phyloP scores from a whole-genome alignment of 1,140 invertebrate genomes.

The Caerostris darwini region DNA sequence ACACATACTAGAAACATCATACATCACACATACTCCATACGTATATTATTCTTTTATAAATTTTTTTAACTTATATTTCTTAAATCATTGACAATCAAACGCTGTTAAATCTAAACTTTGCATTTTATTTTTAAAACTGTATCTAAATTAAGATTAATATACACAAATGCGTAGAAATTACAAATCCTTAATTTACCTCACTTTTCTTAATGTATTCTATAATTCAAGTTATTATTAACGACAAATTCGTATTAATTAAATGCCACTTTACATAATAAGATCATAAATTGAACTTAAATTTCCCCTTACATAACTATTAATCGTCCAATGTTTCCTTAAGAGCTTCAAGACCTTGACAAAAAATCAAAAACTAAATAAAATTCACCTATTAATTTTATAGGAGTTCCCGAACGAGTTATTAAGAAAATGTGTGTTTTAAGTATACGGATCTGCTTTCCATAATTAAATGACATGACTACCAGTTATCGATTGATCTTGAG shows the following conservation, averaged over 20 bases:
- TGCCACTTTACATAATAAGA: neutral
- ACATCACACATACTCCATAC: too few species aligned
- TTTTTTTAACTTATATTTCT: too few species aligned
- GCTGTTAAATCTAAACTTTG: too few species aligned
- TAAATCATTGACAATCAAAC: too few species aligned
- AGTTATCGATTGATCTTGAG: neutral
- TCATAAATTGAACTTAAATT: neutral
- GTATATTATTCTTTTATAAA: too few species aligned
- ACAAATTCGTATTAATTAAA: neutral
- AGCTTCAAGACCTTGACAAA: neutral
- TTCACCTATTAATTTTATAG: conserved; percentile 22
- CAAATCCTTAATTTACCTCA: too few species aligned
- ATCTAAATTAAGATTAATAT: too few species aligned
- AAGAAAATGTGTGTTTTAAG: conserved; percentile 34
- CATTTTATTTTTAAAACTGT: too few species aligned
- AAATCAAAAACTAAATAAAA: neutral
- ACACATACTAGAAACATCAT: too few species aligned
- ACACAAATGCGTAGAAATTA: too few species aligned
- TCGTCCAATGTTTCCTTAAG: neutral
- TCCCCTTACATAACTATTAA: neutral
- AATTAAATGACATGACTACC: conserved; percentile 48
- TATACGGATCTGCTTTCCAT: neutral
- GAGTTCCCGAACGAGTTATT: conserved; percentile 36
- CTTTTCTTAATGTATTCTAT: too few species aligned
- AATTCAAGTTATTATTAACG: neutral